phyloP scores from a whole-genome alignment of 64 coral and sea anemone genomes.

The Actinia equina region DNA sequence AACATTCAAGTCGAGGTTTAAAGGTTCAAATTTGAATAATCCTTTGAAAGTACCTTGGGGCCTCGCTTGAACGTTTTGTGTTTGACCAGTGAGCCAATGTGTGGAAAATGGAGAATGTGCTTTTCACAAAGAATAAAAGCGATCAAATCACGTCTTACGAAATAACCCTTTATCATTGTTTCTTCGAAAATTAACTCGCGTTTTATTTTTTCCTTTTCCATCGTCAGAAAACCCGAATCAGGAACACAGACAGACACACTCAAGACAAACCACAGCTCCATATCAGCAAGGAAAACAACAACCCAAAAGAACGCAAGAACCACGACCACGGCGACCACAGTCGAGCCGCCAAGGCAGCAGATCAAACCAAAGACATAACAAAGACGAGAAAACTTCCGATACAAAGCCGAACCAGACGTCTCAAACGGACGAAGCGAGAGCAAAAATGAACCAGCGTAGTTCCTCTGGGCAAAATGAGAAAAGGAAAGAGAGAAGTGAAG shows the following conservation, averaged over 20 bases:
- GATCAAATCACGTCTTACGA: no score
- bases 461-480: not conserved
- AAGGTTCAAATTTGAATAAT: no score
- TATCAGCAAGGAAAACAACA: slow-evolving; percentile 10
- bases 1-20: no score
- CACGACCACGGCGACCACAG: slow-evolving; percentile 18
- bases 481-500: not conserved
- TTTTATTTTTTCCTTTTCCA: not conserved
- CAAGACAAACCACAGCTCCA: slow-evolving; percentile 18
- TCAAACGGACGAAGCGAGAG: not conserved
- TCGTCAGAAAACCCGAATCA: not conserved
- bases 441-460: not conserved
- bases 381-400: not conserved
- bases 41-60: no score
- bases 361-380: not conserved
- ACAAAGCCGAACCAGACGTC: not conserved
- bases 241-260: not conserved
- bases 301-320: not conserved
- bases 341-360: slow-evolving; percentile 1
- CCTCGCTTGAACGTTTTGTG: no score
- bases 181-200: not conserved
- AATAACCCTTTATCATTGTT: not conserved
- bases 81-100: no score
- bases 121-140: no score
- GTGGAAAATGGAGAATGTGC: no score